Base-by-base conservation (phyloP, 2,888 invertebrate species). In the Cheilosia soror region DNA sequence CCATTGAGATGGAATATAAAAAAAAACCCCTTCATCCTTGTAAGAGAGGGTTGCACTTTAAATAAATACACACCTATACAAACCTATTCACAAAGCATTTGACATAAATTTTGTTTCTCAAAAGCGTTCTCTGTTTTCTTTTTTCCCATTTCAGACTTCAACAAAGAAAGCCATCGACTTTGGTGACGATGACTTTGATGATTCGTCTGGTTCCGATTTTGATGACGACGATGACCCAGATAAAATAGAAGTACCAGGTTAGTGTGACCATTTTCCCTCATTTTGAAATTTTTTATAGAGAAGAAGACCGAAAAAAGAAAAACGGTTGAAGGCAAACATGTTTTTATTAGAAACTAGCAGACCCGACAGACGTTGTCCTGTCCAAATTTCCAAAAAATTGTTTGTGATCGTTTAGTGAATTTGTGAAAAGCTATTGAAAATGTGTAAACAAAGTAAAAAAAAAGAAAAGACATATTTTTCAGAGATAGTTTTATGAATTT, bases 141-240 rank as follows among this genome's bases (percentile, higher is more conserved):
- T 71, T 40, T 57, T 40, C 66, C 53, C 63, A 42, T 88, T 89
- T 62, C 87, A 91, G 92, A 87, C 88, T 72, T 88, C 90, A 65
- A 88, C 88, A 78, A 89, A 89, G 76, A 88, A 88, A 87, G 87
- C 88, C 66, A 78, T 89, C 85, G 88, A 89, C 88, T 88, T 90
- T 88, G 86, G 90, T 87, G 92, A 93, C 87, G 93, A 92, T 78
- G 93, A 94, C 87, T 90, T 92, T 77, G 93, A 93, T 81, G 93
- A 94, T 88, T 93, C 94, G 85, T 94, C 94, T 49, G 94, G 94
- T 55, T 94, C 94, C 42, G 96, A 96, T 91, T 96, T 96, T 90
- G 96, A 96, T 90, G 96, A 97, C 89, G 97, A 97, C 91, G 97
- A 96, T 89, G 97, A 97, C 93, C 97, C 97, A 76, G 97, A 97